These are phyloP conservation scores for Bovichtus diacanthus DNA, from an alignment of 2,797 vertebrate genomes.

Conservation along the genomic window DNA sequence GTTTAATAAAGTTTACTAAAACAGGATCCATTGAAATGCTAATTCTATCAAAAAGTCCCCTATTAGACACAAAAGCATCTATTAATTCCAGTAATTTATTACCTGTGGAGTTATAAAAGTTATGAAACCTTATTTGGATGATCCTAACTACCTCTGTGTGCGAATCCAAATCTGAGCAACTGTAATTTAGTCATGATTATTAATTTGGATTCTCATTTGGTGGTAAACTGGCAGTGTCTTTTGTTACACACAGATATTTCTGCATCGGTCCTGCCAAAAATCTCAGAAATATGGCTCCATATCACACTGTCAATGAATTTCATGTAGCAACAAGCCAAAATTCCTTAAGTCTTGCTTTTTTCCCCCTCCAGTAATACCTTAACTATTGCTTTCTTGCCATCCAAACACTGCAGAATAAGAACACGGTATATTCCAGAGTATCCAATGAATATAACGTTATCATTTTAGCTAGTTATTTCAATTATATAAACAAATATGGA, in stretches of 20 bases:
- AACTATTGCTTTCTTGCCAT: slow-evolving; percentile 39
- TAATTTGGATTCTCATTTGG: slow-evolving; percentile 49
- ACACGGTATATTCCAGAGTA: background rate
- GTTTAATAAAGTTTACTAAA: slow-evolving; percentile 15
- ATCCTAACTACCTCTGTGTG: slow-evolving; percentile 24
- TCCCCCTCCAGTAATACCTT: slow-evolving; percentile 21
- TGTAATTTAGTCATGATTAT: slow-evolving; percentile 54
- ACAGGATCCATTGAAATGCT: background rate
- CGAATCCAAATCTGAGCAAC: slow-evolving; percentile 46
- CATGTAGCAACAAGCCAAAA: slow-evolving; percentile 34
- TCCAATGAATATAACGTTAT: slow-evolving; percentile 10
- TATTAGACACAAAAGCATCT: background rate
- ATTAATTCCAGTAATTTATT: slow-evolving; percentile 40
- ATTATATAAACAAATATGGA: slow-evolving; percentile 59
- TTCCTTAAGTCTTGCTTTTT: slow-evolving; percentile 21
- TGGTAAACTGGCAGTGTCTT: slow-evolving; percentile 42
- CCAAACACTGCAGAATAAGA: slow-evolving; percentile 3
- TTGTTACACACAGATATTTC: slow-evolving; percentile 32
- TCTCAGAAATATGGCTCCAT: slow-evolving; percentile 45
- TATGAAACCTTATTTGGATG: slow-evolving; percentile 25
- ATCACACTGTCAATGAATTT: slow-evolving; percentile 46
- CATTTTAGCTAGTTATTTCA: slow-evolving; percentile 45
- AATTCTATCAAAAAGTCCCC: background rate
- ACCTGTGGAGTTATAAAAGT: slow-evolving; percentile 37
- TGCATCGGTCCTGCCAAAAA: slow-evolving; percentile 46